Percentiles rank a stretch among this genome's conserved stretches.
phyloP scores from a whole-genome alignment of 2,888 invertebrate species.

The Sphaerophoria taeniata region DNA sequence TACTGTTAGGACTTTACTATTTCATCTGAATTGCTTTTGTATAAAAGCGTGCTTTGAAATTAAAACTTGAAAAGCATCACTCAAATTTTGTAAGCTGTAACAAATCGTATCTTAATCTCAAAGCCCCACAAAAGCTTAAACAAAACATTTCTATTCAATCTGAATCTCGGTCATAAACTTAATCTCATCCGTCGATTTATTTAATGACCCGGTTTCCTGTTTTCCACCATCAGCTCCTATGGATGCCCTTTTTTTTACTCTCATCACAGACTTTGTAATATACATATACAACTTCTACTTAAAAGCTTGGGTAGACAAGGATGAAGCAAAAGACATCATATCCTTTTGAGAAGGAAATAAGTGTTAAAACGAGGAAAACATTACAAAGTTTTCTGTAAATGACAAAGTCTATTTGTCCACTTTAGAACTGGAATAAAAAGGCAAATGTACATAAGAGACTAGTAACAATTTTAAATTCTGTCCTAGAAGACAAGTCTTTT shows the following conservation, averaged over 20 bases:
- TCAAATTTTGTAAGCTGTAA: slow-evolving; percentile 33
- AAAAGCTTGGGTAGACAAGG: slow-evolving; percentile 19
- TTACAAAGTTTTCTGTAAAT: slow-evolving; percentile 34
- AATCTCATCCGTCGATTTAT: slow-evolving; percentile 46
- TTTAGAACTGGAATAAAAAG: slow-evolving; percentile 4
- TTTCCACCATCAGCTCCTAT: background rate
- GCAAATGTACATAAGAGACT: background rate
- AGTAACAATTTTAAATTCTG: background rate
- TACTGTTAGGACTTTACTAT: background rate
- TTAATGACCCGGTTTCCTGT: slow-evolving; percentile 41
- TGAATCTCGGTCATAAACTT: slow-evolving; percentile 36
- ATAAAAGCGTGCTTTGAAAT: slow-evolving; percentile 10
- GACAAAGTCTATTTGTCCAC: slow-evolving; percentile 12
- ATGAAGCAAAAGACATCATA: slow-evolving; percentile 22
- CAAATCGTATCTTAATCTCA: slow-evolving; percentile 36
- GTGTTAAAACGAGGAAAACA: slow-evolving; percentile 36
- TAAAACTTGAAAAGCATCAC: slow-evolving; percentile 31
- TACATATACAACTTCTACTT: slow-evolving; percentile 1
- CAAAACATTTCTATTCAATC: slow-evolving; percentile 42
- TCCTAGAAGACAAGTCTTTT: background rate
- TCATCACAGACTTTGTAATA: slow-evolving; percentile 1
- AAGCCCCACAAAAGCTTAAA: slow-evolving; percentile 34
- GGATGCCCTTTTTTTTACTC: slow-evolving; percentile 1
- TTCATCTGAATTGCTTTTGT: background rate
- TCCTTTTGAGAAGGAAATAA: slow-evolving; percentile 31